Base-by-base conservation (phyloP, 2,797 vertebrate species). In the Fistularia commersonii region DNA sequence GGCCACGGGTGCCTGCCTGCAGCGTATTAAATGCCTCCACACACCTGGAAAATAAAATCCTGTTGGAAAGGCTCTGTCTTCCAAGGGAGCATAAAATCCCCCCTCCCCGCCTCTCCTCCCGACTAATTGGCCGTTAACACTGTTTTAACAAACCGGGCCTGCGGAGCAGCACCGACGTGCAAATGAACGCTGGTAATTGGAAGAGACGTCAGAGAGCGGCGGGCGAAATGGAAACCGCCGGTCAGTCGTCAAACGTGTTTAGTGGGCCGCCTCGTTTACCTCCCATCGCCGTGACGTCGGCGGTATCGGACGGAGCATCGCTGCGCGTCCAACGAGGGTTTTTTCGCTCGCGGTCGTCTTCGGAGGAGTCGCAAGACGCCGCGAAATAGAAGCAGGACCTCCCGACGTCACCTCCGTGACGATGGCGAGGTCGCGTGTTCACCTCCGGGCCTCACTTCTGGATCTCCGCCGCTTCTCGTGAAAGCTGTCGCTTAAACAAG, bases 41-140 rank as follows among this genome's bases (percentile, higher is more conserved):
- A 80, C 63, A 84, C 79, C 81, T 83, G 81, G 79, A 85, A 79
- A 87, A 80, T 69, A 60, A 76, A 78, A 80, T 61, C 56, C 65
- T 42, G 11, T 48, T 79, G 74, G 75, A 80, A 87, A 52, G 75
- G 49, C 40, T 48, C 58, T 72, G 75, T 75, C 70, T 77, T 78
- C 49, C 68, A 57, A 62, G 14, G 52, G 49, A 56, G 72, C 57
- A 77, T 54, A 77, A 80, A 82, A 61, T n/a, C n/a, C n/a, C n/a
- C n/a, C n/a, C 57, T 64, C 34, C 39, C 38, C 77, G 70, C 78
- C 69, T 80, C 64, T 32, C 39, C 62, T 79, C 54, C 8, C 10
- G 37, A 57, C 77, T 87, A 88, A 87, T 86, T 86, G 76, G 78
- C 74, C 73, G 65, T 88, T 82, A 84, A 83, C 81, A 63, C 71